Base-by-base conservation (phyloP, 2,113 vertebrate species). In the Notarius quadriscutis region DNA sequence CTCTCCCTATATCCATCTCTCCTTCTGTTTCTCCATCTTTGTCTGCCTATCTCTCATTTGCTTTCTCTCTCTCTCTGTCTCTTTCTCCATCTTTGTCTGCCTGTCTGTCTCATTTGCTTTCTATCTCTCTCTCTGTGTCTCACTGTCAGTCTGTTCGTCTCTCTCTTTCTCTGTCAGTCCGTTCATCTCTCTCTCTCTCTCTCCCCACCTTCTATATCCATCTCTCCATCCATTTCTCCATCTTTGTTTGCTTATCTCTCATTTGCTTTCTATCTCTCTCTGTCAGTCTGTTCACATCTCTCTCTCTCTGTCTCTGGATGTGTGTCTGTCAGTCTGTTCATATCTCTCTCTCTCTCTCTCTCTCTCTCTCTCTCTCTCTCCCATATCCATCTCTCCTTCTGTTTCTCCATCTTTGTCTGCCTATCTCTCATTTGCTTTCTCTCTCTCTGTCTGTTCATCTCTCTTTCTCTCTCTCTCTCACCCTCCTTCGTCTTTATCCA, bases 261-360 rank as follows among this genome's bases (percentile, higher is more conserved):
- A 90, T 85, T 87, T 80, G 87, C 90, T 89, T 88, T 91, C 22
- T 51, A 84, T 94, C 93, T 63, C 88, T 92, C 82, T 69, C 83
- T 17, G 0, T 30, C 77, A 10, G 5, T 18, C 51, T 18, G 1
- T 58, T 14, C 30, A 2, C 93, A 71, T 71, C 95, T 95, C 95
- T 96, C 93, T 94, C 95, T 95, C 96, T 78, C 30, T 30, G 1
- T 79, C 15, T 30, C 15, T 30, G 93, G 94, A 93, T 94, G 92
- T 75, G 6, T 75, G 7, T 3, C 11, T 17, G 0, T 30, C 77
- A 10, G 5, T 18, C 51, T 18, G 1, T 58, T 14, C 30, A 2
- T 93, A 71, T 71, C 95, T 95, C 95, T 96, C 93, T 94, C 95
- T 95, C 96, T 78, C 30, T 30, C 30, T 79, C 15, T 30, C 15